Evolutionary conservation across 2,888 invertebrate genomes (phyloP).

Genomic region (Acrobasis repandana): DNA sequence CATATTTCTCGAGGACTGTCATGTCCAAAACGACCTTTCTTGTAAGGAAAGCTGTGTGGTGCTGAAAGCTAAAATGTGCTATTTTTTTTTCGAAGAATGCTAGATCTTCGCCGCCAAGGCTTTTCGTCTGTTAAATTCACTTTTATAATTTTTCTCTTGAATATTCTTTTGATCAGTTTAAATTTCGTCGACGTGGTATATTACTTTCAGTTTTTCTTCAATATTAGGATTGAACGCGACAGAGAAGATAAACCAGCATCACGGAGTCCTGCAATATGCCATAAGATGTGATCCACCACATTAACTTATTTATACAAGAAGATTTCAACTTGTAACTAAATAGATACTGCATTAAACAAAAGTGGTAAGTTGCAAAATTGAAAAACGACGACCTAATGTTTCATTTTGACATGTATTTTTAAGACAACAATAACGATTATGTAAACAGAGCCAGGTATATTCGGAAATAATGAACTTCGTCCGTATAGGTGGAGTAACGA

Average conservation of each 20-base stretch:
- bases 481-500: neutral
- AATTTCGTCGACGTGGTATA: no score
- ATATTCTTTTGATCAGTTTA: no score
- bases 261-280: conserved; percentile 1
- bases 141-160: no score
- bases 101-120: no score
- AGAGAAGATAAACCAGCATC: conserved; percentile 4
- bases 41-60: no score
- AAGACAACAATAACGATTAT: neutral
- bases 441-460: conserved; percentile 16
- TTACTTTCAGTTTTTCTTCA: conserved; percentile 13
- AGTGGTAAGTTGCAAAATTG: conserved; percentile 43
- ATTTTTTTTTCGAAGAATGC: no score
- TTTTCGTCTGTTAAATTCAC: no score
- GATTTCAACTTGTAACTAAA: conserved; percentile 23
- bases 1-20: no score
- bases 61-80: no score
- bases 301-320: conserved; percentile 15
- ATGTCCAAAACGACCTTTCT: no score
- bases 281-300: neutral
- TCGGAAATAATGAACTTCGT: conserved; percentile 12
- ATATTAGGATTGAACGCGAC: conserved; percentile 17
- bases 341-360: conserved; percentile 33
- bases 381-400: neutral
- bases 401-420: neutral